Evolutionary conservation across 2,888 invertebrate species (phyloP).

Genomic region (Hydroisotoma schaefferi): DNA sequence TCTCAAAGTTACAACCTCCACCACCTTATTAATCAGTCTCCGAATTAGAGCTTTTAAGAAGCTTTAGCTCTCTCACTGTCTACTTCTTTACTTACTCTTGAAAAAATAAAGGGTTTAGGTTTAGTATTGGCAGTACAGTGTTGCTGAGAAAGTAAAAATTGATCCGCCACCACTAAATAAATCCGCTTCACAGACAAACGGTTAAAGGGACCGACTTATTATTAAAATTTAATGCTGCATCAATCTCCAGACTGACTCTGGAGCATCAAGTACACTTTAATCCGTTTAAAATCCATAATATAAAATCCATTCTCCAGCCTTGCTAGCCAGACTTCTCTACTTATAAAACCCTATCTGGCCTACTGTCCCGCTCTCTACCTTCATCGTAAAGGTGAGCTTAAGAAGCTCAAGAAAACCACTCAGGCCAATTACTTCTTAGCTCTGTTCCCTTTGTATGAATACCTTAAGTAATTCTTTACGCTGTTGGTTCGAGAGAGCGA

Average conservation of each 20-base stretch:
- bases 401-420: constrained; percentile 5
- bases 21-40: too few relatives aligned
- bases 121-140: too few relatives aligned
- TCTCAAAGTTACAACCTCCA: too few relatives aligned
- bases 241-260: constrained; percentile 11
- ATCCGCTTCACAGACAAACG: background rate
- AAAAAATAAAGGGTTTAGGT: too few relatives aligned
- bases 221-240: constrained; percentile 18
- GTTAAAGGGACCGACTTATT: constrained; percentile 17
- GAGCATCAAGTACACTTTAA: constrained; percentile 14
- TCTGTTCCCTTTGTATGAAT: too few relatives aligned
- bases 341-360: background rate
- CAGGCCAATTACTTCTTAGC: constrained; percentile 10
- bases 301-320: background rate
- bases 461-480: background rate
- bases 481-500: background rate
- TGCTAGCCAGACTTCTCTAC: background rate
- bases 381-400: background rate
- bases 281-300: constrained; percentile 11
- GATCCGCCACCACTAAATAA: too few relatives aligned
- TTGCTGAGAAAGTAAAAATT: too few relatives aligned
- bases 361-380: background rate
- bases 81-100: too few relatives aligned
- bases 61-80: too few relatives aligned
- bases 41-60: too few relatives aligned